Evolutionary conservation across 2,797 vertebrate genomes (phyloP), one percentile per base, ranked within the genome.

Genomic region (Babyrousa celebensis): DNA sequence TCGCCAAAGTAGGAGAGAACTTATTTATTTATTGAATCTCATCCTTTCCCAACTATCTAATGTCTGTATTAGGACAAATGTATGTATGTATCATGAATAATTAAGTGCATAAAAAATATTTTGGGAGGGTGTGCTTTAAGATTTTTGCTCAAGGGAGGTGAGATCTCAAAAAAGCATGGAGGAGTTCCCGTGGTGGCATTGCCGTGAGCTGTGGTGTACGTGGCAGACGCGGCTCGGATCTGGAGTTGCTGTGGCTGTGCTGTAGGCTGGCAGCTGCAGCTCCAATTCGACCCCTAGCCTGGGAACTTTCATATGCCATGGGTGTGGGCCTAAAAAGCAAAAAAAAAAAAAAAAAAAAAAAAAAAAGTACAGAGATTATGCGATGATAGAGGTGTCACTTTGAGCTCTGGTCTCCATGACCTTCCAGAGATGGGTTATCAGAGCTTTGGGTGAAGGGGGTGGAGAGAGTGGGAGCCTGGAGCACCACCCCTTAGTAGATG

Each of bases 1-100:
- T 87, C 63, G 79, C 63, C 40, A 78, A 84, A 88, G 77, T 17
- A 90, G 74, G 52, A 72, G 36, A 40, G 67, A 84, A 36, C 14
- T 65, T 79, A 56, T 62, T 67, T 83, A 21, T 23, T 91, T 86
- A 78, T 70, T 96, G 36, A 48, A 88, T 87, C 58, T 95, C n/a
- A 40, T 67, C 62, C 32, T 80, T 75, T 92, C 67, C 67, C 65
- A 91, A 75, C 94, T 71, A 94, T 60, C 75, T 77, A 68, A 54
- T 54, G 12, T 88, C 58, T 70, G 21, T 40, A 36, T 83, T 67
- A 85, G 29, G 32, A 62, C 43, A 18, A 32, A 54, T 29, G 23
- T 21, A 67, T 27, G 14, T 67, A 71, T 6, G 16, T 74, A 20
- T 43, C 67, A 56, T 10, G 32, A 71, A 17, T 48, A 54, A 72